Base-by-base conservation (phyloP, 2,797 vertebrate species). In the Gymnocypris eckloni region DNA sequence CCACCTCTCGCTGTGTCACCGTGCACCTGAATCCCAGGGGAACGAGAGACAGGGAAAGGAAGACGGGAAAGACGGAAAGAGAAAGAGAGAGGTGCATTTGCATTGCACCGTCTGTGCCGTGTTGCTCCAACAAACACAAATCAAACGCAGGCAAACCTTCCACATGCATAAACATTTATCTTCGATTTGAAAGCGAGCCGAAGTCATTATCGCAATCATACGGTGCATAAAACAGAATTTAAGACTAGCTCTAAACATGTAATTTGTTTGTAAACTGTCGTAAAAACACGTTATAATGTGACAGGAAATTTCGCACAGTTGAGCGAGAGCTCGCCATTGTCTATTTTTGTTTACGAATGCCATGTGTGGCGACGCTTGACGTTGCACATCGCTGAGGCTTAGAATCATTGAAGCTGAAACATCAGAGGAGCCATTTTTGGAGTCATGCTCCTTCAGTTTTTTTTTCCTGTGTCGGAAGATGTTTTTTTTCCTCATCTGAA, bases 361-460 rank as follows among this genome's bases (percentile, higher is more conserved):
- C 86, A 82, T 85, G 79, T 82, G 88, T 69, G 86, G 89, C 81
- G 86, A 87, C 86, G 91, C 83, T 83, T 88, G 90, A 83, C 90
- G 91, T 45, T 88, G 90, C 91, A 88, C 91, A 92, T 91, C 91
- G 83, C 83, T 70, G 78, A 91, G 92, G 90, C 89, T 89, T 88
- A 79, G 89, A 92, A 88, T 92, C 93, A 93, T 89, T 94, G 92
- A 94, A 86, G 94, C 93, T 87, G 92, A 94, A 95, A 93, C 94
- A 94, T 91, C 94, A 93, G 87, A 89, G 92, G 90, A 90, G 88
- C 73, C 81, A 79, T 88, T 90, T 87, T 75, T 83, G 81, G 87
- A 91, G 93, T 92, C 86, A 93, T 93, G 94, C 93, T 93, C 93
- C 86, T 61, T 90, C 87, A 64, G 76, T 66, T 81, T 86, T 71